These are phyloP conservation scores for Lonchura striata DNA, from an alignment of 2,113 vertebrate species.

Conservation along the genomic window DNA sequence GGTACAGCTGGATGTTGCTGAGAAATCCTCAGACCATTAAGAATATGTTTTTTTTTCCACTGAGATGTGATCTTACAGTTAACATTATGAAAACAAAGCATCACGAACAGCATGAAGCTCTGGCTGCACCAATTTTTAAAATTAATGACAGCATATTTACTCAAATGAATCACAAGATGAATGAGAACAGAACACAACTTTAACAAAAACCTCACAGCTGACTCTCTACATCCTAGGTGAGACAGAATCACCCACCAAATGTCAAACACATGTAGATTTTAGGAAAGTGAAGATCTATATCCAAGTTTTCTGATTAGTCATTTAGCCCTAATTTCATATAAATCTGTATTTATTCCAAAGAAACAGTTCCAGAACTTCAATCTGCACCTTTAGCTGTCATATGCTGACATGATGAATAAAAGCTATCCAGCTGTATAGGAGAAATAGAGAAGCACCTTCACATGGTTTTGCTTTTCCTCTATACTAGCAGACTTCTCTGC, in stretches of 20 bases:
- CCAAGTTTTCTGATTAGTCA: not conserved
- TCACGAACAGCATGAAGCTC: not conserved
- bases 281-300: not conserved
- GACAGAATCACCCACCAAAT: not conserved
- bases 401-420: not conserved
- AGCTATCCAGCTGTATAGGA: not conserved
- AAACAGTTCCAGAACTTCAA: not conserved
- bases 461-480: not conserved
- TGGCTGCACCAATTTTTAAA: not conserved
- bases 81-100: not conserved
- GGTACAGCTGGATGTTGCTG: not conserved
- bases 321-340: not conserved
- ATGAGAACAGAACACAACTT: not conserved
- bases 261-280: not conserved
- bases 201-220: not conserved
- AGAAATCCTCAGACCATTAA: not conserved
- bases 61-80: not conserved
- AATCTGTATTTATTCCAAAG: not conserved
- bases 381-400: not conserved
- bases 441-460: not conserved
- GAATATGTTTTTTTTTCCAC: not conserved
- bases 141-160: not conserved
- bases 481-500: not conserved
- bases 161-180: not conserved
- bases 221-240: not conserved